Base-by-base conservation (phyloP, 1,140 invertebrate genomes). In the Panagrolaimus sp. region DNA sequence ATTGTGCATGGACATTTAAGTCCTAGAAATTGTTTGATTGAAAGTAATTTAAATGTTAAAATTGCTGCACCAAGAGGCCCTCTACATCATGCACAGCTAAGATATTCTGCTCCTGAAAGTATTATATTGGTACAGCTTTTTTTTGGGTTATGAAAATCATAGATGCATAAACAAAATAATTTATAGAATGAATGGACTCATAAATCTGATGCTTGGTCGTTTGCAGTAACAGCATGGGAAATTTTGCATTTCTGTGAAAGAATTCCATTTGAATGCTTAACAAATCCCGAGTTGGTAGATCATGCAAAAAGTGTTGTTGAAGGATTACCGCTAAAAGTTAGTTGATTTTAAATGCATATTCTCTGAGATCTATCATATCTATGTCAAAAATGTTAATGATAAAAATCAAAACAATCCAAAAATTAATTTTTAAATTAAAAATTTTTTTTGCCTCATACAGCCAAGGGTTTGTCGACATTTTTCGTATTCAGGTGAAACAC, bases 1-100 rank as follows among this genome's bases (percentile, higher is more conserved):
- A 75, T 73, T 31, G 73, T 73, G 3, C 72, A 73, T 71, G 72
- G 72, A 5, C 72, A 73, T 46, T 47, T 73, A 11, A 71, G 67
- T 4, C 71, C 72, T 11, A 57, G 63, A 42, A 75, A 47, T 57
- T 75, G 73, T 23, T 27, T 73, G 31, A 11, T 73, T n/a, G 66
- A 71, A 9, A 16, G 9, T 5, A 45, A 67, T 46, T 42, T 71
- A 20, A 27, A 63, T 23, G 44, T 73, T 9, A 43, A 51, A 42
- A 65, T 73, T 27, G 64, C 72, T 16, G 44, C 72, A 0, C 27
- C 72, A 14, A n/a, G 72, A 0, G 72, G 72, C 11, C 73, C 72
- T 1, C 73, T 72, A 72, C 66, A 71, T 47, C 72, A 73, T 63
- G 72, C 72, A 7, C 72, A 73, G 45, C 46, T 73, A 31, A 45